phyloP scores from a whole-genome alignment of 2,888 invertebrate species.

The Tenthredo amoena region DNA sequence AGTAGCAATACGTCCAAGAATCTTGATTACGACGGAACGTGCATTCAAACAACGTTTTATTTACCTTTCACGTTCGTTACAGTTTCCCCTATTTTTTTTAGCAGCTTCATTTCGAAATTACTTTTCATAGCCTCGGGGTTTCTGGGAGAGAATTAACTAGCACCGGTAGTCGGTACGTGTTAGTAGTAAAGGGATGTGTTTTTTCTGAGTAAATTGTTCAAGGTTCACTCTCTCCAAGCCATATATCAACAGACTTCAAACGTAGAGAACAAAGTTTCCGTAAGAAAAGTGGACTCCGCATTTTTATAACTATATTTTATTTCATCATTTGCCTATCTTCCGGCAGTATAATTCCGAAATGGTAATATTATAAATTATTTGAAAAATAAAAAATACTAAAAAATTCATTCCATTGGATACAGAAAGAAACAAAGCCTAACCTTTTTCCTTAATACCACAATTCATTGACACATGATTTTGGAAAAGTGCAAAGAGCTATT shows the following conservation, averaged over 20 bases:
- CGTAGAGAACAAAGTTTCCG: neutral
- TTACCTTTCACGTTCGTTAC: constrained; percentile 55
- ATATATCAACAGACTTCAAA: neutral
- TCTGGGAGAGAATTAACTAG: constrained; percentile 23
- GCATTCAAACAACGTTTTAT: constrained; percentile 60
- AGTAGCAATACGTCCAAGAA: neutral
- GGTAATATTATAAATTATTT: neutral
- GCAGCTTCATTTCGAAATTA: constrained; percentile 61
- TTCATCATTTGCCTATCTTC: neutral
- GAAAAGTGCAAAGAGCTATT: neutral
- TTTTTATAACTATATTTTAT: neutral
- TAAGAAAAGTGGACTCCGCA: neutral
- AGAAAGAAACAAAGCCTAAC: neutral
- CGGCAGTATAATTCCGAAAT: neutral
- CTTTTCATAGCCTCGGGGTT: constrained; percentile 60
- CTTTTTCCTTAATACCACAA: neutral
- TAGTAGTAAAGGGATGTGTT: constrained; percentile 14
- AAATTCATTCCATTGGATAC: neutral
- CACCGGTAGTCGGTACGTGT: constrained; percentile 29
- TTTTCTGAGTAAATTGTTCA: constrained; percentile 7
- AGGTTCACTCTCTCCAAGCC: neutral
- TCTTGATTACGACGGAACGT: constrained; percentile 56
- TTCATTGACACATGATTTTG: neutral
- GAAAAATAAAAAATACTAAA: neutral
- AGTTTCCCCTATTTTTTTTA: constrained; percentile 58